These are phyloP conservation scores for Notodonta ziczac DNA, from an alignment of 2,888 invertebrate species.

Conservation along the genomic window DNA sequence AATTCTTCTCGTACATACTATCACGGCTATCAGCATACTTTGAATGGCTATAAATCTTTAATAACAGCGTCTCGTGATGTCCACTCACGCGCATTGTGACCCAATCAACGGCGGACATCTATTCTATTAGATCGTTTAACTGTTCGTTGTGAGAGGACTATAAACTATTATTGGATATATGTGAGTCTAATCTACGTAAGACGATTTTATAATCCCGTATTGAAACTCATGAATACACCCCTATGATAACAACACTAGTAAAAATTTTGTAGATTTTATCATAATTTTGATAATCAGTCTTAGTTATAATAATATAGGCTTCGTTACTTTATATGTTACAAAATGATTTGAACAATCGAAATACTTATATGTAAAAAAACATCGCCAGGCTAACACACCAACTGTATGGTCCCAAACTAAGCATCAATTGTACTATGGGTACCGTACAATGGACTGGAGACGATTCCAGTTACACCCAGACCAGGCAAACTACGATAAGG, in stretches of 20 bases:
- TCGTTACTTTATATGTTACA: no score
- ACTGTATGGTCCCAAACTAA: no score
- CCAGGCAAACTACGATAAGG: no score
- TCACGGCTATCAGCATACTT: not conserved
- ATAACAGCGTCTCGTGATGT: slow-evolving; percentile 23
- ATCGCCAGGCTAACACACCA: no score
- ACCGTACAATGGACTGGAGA: no score
- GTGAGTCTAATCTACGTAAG: slow-evolving; percentile 17
- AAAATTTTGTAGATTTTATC: no score
- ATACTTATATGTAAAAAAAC: no score
- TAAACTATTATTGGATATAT: slow-evolving; percentile 43
- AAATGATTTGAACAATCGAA: no score
- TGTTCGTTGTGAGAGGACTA: slow-evolving; percentile 62
- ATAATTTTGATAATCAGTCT: no score
- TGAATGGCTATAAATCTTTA: slow-evolving; percentile 3
- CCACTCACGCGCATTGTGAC: slow-evolving; percentile 72
- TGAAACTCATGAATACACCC: not conserved
- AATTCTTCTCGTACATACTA: not conserved
- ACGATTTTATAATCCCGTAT: not conserved
- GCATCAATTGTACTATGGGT: no score
- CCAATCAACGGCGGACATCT: slow-evolving; percentile 71
- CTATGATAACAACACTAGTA: not conserved
- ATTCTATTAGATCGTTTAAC: slow-evolving; percentile 74
- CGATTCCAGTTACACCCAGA: no score
- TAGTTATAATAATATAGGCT: no score